Evolutionary conservation across 2,113 vertebrate species (phyloP).

Genomic region (Camelus dromedarius): DNA sequence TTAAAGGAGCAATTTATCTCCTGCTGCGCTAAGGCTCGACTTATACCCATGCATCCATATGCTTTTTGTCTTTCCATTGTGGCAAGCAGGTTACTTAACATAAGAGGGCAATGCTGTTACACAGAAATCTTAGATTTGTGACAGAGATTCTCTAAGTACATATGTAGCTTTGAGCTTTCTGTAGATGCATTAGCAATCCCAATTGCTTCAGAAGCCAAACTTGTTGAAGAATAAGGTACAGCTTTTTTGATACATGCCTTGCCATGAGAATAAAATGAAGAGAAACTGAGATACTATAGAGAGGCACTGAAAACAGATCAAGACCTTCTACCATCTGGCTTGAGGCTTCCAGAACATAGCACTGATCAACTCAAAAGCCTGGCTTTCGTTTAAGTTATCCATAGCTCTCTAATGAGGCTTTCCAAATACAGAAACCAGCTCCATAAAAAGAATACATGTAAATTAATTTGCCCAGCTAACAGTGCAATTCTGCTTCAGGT

Average conservation of each 20-base stretch:
- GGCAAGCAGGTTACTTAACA: not conserved
- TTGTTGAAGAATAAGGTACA: not conserved
- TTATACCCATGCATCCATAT: not conserved
- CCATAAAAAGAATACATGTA: not conserved
- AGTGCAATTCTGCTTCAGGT: not conserved
- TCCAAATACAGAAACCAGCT: not conserved
- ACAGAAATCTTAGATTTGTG: not conserved
- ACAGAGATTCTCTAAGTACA: not conserved
- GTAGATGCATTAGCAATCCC: not conserved
- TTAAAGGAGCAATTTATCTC: not conserved
- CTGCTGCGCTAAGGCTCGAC: not conserved
- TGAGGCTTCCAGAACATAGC: not conserved
- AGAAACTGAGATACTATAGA: not conserved
- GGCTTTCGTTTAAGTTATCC: not conserved
- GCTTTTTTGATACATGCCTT: not conserved
- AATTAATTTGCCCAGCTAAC: not conserved
- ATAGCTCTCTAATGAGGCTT: not conserved
- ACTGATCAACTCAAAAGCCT: not conserved
- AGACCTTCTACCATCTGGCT: not conserved
- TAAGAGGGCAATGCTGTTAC: not conserved
- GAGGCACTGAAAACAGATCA: not conserved
- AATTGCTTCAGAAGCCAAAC: not conserved
- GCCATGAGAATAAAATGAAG: not conserved
- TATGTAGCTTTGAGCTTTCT: not conserved
- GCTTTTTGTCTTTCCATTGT: not conserved